Conservation (phyloP, 2,113 vertebrate genomes). For the Syngnathoides biaculeatus region DNA sequence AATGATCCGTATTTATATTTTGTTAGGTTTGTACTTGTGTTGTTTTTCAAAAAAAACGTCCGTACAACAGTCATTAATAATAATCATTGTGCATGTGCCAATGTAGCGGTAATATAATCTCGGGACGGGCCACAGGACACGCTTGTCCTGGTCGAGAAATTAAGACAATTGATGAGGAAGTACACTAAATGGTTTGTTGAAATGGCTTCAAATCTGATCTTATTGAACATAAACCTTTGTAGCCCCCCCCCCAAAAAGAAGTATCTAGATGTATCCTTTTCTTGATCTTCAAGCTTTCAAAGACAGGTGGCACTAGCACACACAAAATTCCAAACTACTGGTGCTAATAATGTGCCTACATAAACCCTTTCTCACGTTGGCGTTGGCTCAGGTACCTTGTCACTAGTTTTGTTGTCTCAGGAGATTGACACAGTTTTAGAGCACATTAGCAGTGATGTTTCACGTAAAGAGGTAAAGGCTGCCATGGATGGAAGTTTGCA, state of each 20-base stretch:
- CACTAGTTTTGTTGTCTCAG: conserved; percentile 53
- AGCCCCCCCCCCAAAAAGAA: neutral
- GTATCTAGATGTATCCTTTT: neutral
- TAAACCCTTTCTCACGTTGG: conserved; percentile 12
- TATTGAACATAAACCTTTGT: neutral
- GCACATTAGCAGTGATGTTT: conserved; percentile 47
- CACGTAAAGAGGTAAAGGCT: conserved; percentile 57
- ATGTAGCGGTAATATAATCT: no score
- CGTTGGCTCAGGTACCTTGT: conserved; percentile 52
- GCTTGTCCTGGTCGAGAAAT: no score
- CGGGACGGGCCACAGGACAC: no score
- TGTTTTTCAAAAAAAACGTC: no score
- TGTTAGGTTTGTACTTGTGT: no score
- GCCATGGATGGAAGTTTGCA: conserved; percentile 57
- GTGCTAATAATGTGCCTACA: neutral
- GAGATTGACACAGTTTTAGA: conserved; percentile 32
- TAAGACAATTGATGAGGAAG: conserved; percentile 50
- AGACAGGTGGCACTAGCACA: neutral
- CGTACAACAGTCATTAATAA: no score
- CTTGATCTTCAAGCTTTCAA: neutral
- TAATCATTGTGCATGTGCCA: no score
- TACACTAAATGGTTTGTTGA: conserved; percentile 11
- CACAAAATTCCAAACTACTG: neutral
- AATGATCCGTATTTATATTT: no score
- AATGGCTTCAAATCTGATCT: neutral